Evolutionary conservation across 2,888 invertebrate genomes (phyloP).

Genomic region (Drosophila ustulata): DNA sequence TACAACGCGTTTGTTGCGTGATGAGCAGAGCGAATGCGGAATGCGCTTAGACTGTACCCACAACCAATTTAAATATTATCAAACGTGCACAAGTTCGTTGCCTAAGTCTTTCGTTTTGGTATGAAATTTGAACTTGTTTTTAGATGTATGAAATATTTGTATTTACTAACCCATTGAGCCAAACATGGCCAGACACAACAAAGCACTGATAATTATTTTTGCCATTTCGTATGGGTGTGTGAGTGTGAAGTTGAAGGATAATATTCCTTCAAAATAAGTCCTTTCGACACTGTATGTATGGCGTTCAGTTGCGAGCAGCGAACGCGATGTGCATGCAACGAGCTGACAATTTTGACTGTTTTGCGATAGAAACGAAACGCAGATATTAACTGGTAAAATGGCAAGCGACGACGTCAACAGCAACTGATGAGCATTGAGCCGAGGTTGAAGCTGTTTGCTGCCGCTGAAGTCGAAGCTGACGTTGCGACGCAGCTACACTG

Average conservation of each 20-base stretch:
- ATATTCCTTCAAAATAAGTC: constrained; percentile 44
- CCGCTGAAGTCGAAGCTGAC: constrained; percentile 25
- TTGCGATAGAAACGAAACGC: constrained; percentile 70
- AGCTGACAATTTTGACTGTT: constrained; percentile 81
- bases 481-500: constrained; percentile 32
- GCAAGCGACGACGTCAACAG: constrained; percentile 37
- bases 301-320: constrained; percentile 49
- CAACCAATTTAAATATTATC: constrained; percentile 17
- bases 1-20: constrained; percentile 4
- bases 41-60: constrained; percentile 30
- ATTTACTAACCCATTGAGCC: constrained; percentile 82
- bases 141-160: constrained; percentile 6
- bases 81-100: constrained; percentile 44
- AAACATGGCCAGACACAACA: constrained; percentile 81
- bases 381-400: constrained; percentile 70
- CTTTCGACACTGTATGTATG: constrained; percentile 48
- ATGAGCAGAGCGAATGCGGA: neutral
- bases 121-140: constrained; percentile 34
- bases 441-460: constrained; percentile 16
- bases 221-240: constrained; percentile 60
- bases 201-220: constrained; percentile 78
- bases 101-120: constrained; percentile 53
- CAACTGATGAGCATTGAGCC: constrained; percentile 16
- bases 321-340: constrained; percentile 74
- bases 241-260: constrained; percentile 22